Evolutionary conservation across 2,888 invertebrate species (phyloP), one percentile per base, ranked within the genome.

Genomic region (Acrocyrtus sp.): DNA sequence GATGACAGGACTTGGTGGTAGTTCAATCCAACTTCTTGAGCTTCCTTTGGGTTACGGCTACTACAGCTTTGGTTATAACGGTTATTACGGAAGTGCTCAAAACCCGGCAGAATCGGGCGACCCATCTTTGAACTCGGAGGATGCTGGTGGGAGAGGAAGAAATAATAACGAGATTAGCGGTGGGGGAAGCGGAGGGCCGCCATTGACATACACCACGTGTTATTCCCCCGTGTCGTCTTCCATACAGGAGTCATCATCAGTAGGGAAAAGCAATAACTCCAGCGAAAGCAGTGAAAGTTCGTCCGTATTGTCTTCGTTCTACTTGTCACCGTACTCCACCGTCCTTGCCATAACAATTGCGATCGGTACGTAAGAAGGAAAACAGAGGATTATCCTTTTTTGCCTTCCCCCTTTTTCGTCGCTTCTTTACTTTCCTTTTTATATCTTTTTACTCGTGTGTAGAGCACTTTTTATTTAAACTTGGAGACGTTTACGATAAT

Each of bases 341-440:
- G 95, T 95, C 5, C 86, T 96, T 12, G 94, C 94, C 84, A 94
- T 95, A 0, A 96, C 95, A 19, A 95, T 98, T 81, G 96, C 96
- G 58, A 74, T 76, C 26, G 77, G 77, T 77, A 76, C 66, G 75
- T 17, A 45, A 29, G 50, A 41, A 4, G 57, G 26, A 45, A 19
- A 57, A 57, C 22, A 15, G 47, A 22, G 27, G 45, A 27, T 22
- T 6, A 47, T 47, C 24, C 4, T 27, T 53, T 53, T 1, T 34
- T 53, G 8, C 19, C 34, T 29, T 29, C 17, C 53, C 12, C 17
- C n/a, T 53, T 53, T 53, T 53, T 21, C 17, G 5, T 39, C 22
- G 21, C 39, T 34, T 39, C 41, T 12, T 15, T 3, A 41, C 39
- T 58, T 43, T 6, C 21, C 3, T 17, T 21, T n/a, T n/a, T n/a